Evolutionary conservation across 2,797 vertebrate species (phyloP).

Genomic region (Enteromius viviparus): DNA sequence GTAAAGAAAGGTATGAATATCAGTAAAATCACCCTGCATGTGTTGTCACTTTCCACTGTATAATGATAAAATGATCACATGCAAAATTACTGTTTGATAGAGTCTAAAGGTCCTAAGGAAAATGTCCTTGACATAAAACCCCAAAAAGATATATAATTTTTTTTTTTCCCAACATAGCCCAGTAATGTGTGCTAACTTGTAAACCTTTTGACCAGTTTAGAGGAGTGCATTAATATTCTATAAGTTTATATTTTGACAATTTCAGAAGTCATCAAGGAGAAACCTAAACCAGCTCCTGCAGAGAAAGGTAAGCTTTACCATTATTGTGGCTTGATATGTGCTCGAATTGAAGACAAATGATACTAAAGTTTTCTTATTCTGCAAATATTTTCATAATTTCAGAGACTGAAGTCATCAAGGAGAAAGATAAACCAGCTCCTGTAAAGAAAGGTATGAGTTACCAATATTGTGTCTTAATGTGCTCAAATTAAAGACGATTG

Average conservation of each 20-base stretch:
- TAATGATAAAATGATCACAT: no score
- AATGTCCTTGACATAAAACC: not conserved
- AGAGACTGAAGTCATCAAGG: slow-evolving; percentile 49
- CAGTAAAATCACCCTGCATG: no score
- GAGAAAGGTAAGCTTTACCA: slow-evolving; percentile 34
- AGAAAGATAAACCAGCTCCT: slow-evolving; percentile 20
- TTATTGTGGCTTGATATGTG: no score
- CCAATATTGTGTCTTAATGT: not conserved
- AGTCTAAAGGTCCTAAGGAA: not conserved
- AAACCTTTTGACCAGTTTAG: not conserved
- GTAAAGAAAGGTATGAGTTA: slow-evolving; percentile 63
- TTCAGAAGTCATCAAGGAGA: slow-evolving; percentile 53
- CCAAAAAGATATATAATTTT: not conserved
- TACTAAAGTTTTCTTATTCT: no score
- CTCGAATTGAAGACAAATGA: no score
- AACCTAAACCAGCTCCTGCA: slow-evolving; percentile 49
- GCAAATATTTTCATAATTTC: not conserved
- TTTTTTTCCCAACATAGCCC: slow-evolving; percentile 57
- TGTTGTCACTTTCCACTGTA: no score
- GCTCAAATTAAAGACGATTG: not conserved
- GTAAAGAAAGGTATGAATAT: no score
- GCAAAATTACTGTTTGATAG: no score
- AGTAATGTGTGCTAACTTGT: not conserved
- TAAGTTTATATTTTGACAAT: not conserved
- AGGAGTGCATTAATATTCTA: not conserved